Conservation (phyloP, 2,888 invertebrate genomes). For the Heteromurus nitidus region DNA sequence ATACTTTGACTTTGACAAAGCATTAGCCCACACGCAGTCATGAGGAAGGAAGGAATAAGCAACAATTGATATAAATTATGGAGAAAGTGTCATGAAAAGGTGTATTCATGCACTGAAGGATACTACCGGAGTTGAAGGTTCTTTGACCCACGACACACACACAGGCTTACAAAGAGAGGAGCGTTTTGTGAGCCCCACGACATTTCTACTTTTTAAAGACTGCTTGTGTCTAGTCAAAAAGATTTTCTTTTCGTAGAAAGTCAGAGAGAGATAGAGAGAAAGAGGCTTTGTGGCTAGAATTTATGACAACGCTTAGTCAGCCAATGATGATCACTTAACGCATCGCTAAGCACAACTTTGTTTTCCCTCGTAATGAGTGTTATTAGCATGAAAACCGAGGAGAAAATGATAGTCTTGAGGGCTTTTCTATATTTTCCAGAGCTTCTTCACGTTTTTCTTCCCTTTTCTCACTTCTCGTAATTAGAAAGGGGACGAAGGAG, state of each 20-base stretch:
- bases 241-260: neutral
- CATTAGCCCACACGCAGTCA: neutral
- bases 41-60: neutral
- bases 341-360: conserved; percentile 30
- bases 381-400: conserved; percentile 20
- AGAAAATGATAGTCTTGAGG: conserved; percentile 19
- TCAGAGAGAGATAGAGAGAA: too few relatives aligned
- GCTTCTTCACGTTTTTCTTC: neutral
- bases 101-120: neutral
- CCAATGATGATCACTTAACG: conserved; percentile 38
- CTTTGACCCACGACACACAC: conserved; percentile 19
- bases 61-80: conserved; percentile 42
- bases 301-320: conserved; percentile 29
- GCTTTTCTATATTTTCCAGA: conserved; percentile 4
- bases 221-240: neutral
- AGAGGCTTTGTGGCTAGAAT: conserved; percentile 17
- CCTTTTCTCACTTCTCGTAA: neutral
- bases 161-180: neutral
- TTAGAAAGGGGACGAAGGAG: neutral
- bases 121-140: neutral
- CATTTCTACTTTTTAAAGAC: neutral
- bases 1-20: neutral
- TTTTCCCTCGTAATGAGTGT: conserved; percentile 24
- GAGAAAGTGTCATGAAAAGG: conserved; percentile 5
- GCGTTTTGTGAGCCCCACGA: neutral